phyloP scores from a whole-genome alignment of 2,888 invertebrate genomes.

The Pristionchus fissidentatus region DNA sequence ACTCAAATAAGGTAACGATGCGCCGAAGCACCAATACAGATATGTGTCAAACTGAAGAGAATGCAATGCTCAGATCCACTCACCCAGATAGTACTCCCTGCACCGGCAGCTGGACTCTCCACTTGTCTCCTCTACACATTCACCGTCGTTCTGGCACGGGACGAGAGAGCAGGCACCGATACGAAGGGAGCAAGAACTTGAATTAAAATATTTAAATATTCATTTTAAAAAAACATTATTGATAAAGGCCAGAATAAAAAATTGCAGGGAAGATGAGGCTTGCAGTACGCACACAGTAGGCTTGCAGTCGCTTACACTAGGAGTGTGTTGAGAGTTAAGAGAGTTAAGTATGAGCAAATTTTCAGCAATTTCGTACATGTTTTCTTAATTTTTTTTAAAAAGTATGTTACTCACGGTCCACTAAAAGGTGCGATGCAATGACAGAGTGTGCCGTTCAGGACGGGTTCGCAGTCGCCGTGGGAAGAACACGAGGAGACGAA shows the following conservation, averaged over 20 bases:
- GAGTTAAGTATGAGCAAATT: not conserved
- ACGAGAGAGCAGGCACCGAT: conserved; percentile 56
- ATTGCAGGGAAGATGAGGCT: no score
- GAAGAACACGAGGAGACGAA: conserved; percentile 56
- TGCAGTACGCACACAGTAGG: no score
- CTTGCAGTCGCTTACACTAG: no score
- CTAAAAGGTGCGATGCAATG: conserved; percentile 51
- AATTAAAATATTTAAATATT: no score
- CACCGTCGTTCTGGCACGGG: conserved; percentile 89
- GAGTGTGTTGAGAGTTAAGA: not conserved
- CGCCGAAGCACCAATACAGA: no score
- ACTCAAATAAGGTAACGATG: no score
- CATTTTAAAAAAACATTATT: no score
- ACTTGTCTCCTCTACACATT: conserved; percentile 83
- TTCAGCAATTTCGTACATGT: no score
- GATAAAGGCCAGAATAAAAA: no score
- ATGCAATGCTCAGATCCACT: no score
- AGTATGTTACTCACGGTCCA: conserved; percentile 36
- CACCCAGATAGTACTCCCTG: conserved; percentile 64
- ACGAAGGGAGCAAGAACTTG: conserved; percentile 49
- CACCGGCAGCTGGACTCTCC: conserved; percentile 63
- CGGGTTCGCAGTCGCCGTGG: conserved; percentile 56
- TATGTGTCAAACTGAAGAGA: no score
- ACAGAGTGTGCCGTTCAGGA: conserved; percentile 62
- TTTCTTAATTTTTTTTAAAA: no score